A percentile compares a stretch with the other conserved stretches of the same genome.
Evolutionary conservation across 1,140 invertebrate genomes (phyloP).

Genomic region (Drosophila seguyi): DNA sequence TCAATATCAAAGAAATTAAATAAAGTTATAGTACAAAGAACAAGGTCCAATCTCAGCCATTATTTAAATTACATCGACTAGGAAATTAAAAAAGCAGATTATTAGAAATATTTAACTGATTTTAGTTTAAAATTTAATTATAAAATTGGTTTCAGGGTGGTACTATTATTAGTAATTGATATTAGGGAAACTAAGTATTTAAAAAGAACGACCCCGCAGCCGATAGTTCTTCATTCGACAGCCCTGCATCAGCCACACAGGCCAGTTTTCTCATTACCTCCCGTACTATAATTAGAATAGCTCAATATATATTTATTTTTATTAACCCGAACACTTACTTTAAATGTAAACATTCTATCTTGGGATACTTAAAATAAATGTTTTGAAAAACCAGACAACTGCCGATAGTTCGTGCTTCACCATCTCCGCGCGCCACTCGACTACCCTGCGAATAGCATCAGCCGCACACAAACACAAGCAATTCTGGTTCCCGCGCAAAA

Average conservation of each 20-base stretch:
- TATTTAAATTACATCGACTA: neutral
- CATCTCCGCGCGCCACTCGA: neutral
- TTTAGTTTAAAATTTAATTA: too few relatives aligned
- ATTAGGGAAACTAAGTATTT: too few relatives aligned
- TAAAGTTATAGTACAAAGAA: neutral
- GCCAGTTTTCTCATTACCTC: neutral
- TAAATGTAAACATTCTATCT: neutral
- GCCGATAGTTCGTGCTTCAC: constrained; percentile 4
- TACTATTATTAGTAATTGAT: too few relatives aligned
- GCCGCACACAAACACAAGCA: constrained; percentile 9
- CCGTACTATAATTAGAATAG: neutral
- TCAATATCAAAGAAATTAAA: neutral
- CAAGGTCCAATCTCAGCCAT: neutral
- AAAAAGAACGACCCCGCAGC: too few relatives aligned
- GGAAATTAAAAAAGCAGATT: too few relatives aligned
- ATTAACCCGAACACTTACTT: neutral
- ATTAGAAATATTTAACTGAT: too few relatives aligned
- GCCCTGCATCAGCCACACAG: too few relatives aligned
- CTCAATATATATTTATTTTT: neutral
- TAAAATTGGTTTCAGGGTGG: too few relatives aligned
- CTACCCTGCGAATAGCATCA: constrained; percentile 35
- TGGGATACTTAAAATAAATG: too few relatives aligned
- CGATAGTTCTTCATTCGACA: too few relatives aligned
- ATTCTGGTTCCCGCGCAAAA: constrained; percentile 58
- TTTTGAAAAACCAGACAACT: neutral